Percentiles rank a stretch among this genome's conserved stretches.
phyloP scores from a whole-genome alignment of 2,113 vertebrate genomes.

The Nesogale talazaci region DNA sequence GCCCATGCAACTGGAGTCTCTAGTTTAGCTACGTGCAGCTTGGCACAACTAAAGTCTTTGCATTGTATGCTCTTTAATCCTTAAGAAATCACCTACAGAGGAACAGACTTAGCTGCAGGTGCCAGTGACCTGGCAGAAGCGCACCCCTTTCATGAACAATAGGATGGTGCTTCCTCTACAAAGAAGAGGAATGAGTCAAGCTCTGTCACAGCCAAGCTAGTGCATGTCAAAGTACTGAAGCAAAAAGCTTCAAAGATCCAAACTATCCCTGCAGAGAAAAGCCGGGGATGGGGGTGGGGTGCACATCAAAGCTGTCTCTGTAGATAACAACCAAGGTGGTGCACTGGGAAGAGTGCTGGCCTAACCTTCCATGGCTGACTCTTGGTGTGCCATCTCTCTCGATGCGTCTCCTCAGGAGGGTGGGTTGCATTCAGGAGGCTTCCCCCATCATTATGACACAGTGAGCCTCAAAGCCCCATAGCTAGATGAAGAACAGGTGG shows the following conservation, averaged over 20 bases:
- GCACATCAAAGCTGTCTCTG: not conserved
- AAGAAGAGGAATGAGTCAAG: not conserved
- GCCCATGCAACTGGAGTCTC: not conserved
- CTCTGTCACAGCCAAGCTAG: not conserved
- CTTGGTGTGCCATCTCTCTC: not conserved
- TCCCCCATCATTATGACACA: not conserved
- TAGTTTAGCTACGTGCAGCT: not conserved
- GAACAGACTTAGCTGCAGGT: not conserved
- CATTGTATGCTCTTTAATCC: not conserved
- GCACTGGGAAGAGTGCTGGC: not conserved
- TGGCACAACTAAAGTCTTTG: not conserved
- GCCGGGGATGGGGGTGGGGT: too few species aligned
- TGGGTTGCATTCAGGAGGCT: not conserved
- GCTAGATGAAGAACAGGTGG: not conserved
- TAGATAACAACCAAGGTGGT: not conserved
- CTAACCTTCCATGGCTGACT: not conserved
- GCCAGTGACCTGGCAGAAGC: slow-evolving; percentile 7
- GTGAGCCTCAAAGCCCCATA: not conserved
- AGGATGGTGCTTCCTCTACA: too few species aligned
- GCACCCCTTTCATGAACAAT: not conserved
- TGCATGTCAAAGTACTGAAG: not conserved
- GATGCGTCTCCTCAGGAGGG: not conserved
- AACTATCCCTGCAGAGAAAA: too few species aligned
- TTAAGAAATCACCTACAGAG: slow-evolving; percentile 33
- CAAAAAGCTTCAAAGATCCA: too few species aligned